These are phyloP conservation scores for Thinocorus orbignyianus DNA, from an alignment of 2,113 vertebrate genomes.

Conservation along the genomic window DNA sequence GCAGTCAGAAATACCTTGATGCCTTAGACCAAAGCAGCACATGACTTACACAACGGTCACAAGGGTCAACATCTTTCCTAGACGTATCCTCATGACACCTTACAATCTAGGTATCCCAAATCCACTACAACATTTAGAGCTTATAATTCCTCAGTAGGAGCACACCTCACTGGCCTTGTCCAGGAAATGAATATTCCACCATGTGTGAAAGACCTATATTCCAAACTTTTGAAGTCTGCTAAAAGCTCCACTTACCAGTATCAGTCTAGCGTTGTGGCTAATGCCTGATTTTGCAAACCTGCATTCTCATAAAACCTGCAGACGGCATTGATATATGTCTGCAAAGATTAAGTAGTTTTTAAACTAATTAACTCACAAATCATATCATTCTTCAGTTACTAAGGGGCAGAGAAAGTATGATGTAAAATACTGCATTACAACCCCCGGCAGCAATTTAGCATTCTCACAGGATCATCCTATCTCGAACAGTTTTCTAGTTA, in stretches of 20 bases:
- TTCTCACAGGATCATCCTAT: neutral
- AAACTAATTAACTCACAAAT: neutral
- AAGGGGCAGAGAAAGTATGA: neutral
- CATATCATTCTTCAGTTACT: neutral
- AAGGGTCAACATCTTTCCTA: neutral
- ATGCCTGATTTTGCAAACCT: neutral
- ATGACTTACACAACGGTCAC: neutral
- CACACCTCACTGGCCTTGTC: neutral
- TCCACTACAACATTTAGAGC: neutral
- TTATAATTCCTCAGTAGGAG: neutral
- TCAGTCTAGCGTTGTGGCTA: neutral
- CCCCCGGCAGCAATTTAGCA: neutral
- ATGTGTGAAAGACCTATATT: neutral
- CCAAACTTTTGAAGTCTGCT: neutral
- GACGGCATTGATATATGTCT: neutral
- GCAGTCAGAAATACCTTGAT: neutral
- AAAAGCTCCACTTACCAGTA: neutral
- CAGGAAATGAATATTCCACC: neutral
- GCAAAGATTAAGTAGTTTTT: neutral
- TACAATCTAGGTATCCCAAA: neutral
- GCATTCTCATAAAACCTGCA: neutral
- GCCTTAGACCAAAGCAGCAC: neutral
- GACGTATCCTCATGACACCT: neutral
- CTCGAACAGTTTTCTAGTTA: neutral
- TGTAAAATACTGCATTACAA: neutral